Evolutionary conservation across 2,797 vertebrate genomes (phyloP), one percentile per base, ranked within the genome.

Genomic region (Alauda arvensis): DNA sequence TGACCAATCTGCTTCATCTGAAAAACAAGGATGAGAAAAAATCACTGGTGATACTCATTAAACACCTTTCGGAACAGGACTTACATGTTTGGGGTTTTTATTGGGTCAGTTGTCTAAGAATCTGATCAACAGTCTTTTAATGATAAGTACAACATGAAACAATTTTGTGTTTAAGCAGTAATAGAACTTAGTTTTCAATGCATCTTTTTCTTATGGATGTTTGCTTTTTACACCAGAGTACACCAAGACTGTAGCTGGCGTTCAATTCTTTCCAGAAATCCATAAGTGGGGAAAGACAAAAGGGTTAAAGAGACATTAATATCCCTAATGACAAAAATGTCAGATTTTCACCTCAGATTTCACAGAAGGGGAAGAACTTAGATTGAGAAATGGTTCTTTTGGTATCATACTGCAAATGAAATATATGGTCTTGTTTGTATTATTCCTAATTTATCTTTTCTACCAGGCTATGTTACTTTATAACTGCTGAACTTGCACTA

Each of bases 1-100:
- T 98, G 98, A 69, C 99, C 99, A 0, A 99, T 90, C 29, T 99
- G 98, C 89, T 99, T 97, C 97, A 99, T 98, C 99, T 99, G 95
- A 19, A 93, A 96, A 86, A 43, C 25, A 94, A 90, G 66, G 87
- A 94, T 10, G 39, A 55, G n/a, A 31, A 83, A 87, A 79, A 60
- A 83, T 85, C 85, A 65, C 33, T 46, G 43, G 49, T 66, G 40
- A 66, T 48, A 42, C 39, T 72, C 21, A 87, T 68, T 55, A 71
- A 83, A 63, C 9, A 68, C 12, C 31, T 83, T 92, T 61, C 55
- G 56, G 53, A 85, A 88, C 52, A 69, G 65, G 18, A 87, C 66
- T 17, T 81, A 80, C 16, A 59, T 13, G 1, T 40, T 61, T 77
- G 37, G 37, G 37, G n/a, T 76, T 87, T 62, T 59, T 43, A 78